Base-by-base conservation (phyloP, 2,797 vertebrate genomes). In the Rhinatrema bivittatum region DNA sequence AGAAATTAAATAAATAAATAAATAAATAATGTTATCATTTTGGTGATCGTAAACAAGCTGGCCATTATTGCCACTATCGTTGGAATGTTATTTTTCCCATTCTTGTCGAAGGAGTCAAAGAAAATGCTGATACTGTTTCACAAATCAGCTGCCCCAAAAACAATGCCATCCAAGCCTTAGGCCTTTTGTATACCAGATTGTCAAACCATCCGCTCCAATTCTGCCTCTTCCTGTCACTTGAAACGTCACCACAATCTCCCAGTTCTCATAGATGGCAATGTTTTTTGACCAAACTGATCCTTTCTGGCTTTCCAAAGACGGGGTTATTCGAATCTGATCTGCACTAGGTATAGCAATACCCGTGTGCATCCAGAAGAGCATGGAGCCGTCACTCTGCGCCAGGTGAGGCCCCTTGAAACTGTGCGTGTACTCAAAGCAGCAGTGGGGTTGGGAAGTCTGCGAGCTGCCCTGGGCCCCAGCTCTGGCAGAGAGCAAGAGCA, bases 91-190 rank as follows among this genome's bases (percentile, higher is more conserved):
- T n/a, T n/a, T n/a, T 97, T 99, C 49, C 89, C 94, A 47, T 99
- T 96, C 5, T 99, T 99, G 79, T 99, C 95, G 62, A 98, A 99
- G 6, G 95, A 98, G 71, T 99, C 95, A 47, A 99, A 97, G 82
- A 98, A 99, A 61, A 99, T 57, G 26, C 94, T 94, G 20, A 98
- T 54, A 16, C 96, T 94, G 0, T 92, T 93, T 96, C 94, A 99
- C 31, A 68, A 54, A 65, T 99, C 94, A 5, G 91, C 76, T 5
- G 91, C 89, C 5, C 96, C 96, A 2, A 94, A 99, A 31, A 99
- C 94, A 1, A 91, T 91, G 25, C 96, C 96, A 2, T 94, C 91
- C 5, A 94, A 79, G 29, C 94, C 94, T 74, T 94, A n/a, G 93
- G 14, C 38, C 48, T 18, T 72, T 42, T 2, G 93, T 92, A 70